These are phyloP conservation scores for Artibeus jamaicensis DNA, from an alignment of 2,797 vertebrate genomes.

Conservation along the genomic window DNA sequence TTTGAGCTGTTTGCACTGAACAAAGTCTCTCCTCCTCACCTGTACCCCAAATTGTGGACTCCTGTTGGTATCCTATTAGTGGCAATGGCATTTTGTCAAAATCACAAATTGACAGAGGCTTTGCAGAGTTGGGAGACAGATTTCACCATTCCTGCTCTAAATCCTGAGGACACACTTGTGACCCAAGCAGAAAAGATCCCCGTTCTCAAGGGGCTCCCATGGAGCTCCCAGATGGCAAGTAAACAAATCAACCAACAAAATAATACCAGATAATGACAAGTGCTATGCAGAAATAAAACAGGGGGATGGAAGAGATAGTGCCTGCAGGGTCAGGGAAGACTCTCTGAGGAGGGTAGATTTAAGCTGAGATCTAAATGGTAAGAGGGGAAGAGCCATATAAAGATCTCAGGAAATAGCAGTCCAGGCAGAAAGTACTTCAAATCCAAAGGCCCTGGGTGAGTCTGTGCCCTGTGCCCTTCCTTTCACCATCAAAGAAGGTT, in stretches of 20 bases:
- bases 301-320: neutral
- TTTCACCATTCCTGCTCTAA: neutral
- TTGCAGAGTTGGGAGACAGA: neutral
- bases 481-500: neutral
- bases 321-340: neutral
- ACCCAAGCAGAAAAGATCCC: neutral
- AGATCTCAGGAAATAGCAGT: neutral
- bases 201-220: neutral
- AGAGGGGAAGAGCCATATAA: neutral
- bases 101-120: neutral
- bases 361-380: neutral
- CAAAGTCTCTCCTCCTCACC: neutral
- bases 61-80: neutral
- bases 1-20: neutral
- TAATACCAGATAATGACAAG: neutral
- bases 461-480: neutral
- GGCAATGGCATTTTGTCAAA: neutral
- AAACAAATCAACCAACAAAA: neutral
- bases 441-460: neutral
- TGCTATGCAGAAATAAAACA: neutral
- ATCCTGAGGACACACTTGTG: neutral
- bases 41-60: neutral
- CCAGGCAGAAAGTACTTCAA: neutral
- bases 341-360: neutral
- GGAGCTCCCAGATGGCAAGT: neutral